Evolutionary conservation across 2,888 invertebrate species (phyloP).

Genomic region (Microdon myrmicae): DNA sequence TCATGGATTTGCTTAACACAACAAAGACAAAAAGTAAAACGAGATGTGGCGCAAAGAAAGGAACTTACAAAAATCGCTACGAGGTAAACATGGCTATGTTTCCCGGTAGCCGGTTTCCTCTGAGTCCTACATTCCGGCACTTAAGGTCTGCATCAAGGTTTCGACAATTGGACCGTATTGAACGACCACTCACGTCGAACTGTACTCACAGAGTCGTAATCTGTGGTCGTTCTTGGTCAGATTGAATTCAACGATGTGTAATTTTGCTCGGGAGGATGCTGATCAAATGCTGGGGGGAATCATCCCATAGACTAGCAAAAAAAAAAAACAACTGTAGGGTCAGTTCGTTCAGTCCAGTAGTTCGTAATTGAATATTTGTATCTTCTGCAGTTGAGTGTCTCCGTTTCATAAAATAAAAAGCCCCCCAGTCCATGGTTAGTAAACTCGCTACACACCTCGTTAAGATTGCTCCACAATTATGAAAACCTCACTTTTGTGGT

Average conservation of each 20-base stretch:
- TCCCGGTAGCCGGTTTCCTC: slow-evolving; percentile 19
- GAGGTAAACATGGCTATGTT: too few species aligned
- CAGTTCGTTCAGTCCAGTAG: neutral
- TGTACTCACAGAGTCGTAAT: slow-evolving; percentile 37
- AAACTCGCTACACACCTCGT: slow-evolving; percentile 11
- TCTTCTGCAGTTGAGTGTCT: slow-evolving; percentile 1
- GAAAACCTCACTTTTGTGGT: slow-evolving; percentile 48
- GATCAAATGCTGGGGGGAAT: slow-evolving; percentile 8
- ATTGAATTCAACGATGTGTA: slow-evolving; percentile 46
- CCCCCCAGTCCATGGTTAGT: slow-evolving; percentile 16
- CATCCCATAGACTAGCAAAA: neutral
- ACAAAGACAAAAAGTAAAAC: slow-evolving; percentile 6
- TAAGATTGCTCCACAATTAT: slow-evolving; percentile 37
- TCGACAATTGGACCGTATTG: slow-evolving; percentile 6
- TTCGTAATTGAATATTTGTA: slow-evolving; percentile 37
- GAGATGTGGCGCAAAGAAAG: slow-evolving; percentile 1
- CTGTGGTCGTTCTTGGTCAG: slow-evolving; percentile 30
- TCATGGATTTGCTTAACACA: too few species aligned
- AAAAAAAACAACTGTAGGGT: neutral
- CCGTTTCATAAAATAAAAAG: neutral
- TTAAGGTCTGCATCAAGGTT: slow-evolving; percentile 7
- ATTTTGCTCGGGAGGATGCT: slow-evolving; percentile 23
- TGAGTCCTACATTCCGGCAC: slow-evolving; percentile 7
- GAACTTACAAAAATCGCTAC: slow-evolving; percentile 3
- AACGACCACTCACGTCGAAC: slow-evolving; percentile 25